Conservation (phyloP, 2,113 vertebrate species). For the Grammomys surdaster region DNA sequence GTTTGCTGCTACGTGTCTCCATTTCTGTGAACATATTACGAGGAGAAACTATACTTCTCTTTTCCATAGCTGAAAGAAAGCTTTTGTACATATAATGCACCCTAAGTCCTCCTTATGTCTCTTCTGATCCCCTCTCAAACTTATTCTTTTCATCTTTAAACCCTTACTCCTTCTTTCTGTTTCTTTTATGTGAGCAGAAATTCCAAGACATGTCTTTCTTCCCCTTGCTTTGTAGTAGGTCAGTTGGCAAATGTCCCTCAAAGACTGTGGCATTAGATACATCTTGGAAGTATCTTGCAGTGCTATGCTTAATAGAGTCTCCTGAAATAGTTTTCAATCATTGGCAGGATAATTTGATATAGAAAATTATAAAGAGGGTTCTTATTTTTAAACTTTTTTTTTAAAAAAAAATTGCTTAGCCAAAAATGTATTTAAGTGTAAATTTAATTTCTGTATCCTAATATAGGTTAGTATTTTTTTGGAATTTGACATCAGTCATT, state of each 20-base stretch:
- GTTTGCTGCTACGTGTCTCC: background rate
- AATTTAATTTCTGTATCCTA: conserved; percentile 34
- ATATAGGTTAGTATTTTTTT: background rate
- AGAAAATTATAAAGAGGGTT: background rate
- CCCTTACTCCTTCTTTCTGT: background rate
- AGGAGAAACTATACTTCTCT: background rate
- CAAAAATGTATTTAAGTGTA: conserved; percentile 24
- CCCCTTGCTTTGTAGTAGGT: background rate
- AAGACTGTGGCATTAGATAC: background rate
- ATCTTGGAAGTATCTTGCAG: background rate
- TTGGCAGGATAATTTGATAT: background rate
- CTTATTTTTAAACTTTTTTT: background rate
- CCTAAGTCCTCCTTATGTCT: background rate
- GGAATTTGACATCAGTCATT: background rate
- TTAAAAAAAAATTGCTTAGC: background rate
- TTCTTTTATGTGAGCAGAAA: background rate
- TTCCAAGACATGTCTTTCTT: background rate
- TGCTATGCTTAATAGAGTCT: background rate
- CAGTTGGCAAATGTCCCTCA: background rate
- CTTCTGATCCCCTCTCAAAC: background rate
- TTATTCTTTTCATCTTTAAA: background rate
- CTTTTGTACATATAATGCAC: fast-evolving
- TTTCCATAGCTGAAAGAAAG: background rate
- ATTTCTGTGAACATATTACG: background rate
- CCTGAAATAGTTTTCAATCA: background rate